phyloP scores from a whole-genome alignment of 2,888 invertebrate genomes.

The Notocelia uddmanniana region DNA sequence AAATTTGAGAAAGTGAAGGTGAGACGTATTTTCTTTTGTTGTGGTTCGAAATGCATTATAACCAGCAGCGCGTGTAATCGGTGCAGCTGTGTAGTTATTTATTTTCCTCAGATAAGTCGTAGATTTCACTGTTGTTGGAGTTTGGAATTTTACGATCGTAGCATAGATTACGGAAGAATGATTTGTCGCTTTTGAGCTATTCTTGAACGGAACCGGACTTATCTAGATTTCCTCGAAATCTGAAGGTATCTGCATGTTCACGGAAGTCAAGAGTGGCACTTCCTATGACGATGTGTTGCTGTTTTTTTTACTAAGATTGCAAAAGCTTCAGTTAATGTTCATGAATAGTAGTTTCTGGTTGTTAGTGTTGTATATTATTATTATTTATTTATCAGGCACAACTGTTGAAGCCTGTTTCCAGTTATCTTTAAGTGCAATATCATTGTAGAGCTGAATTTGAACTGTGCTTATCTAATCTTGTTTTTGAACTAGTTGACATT shows the following conservation, averaged over 20 bases:
- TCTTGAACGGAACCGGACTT: conserved; percentile 8
- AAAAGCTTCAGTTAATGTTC: neutral
- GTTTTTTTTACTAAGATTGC: neutral
- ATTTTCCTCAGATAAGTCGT: conserved; percentile 39
- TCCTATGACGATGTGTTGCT: neutral
- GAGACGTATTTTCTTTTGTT: conserved; percentile 67
- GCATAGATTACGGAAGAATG: conserved; percentile 14
- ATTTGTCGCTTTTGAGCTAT: conserved; percentile 21
- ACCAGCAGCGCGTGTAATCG: conserved; percentile 51
- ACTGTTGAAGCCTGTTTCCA: no score
- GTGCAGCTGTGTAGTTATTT: conserved; percentile 44
- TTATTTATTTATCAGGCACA: no score
- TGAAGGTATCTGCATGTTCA: conserved; percentile 10
- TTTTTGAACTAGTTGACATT: no score
- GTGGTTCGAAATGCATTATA: conserved; percentile 49
- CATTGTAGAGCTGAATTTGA: no score
- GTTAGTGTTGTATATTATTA: neutral
- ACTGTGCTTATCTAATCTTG: no score
- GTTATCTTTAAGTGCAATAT: no score
- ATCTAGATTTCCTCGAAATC: conserved; percentile 6
- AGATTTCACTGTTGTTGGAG: conserved; percentile 51
- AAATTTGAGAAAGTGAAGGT: conserved; percentile 72
- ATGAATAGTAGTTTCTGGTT: neutral
- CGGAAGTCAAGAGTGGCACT: conserved; percentile 20
- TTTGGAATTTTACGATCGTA: conserved; percentile 36